phyloP scores from a whole-genome alignment of 1,140 invertebrate genomes.

The Rhagoletis pomonella region DNA sequence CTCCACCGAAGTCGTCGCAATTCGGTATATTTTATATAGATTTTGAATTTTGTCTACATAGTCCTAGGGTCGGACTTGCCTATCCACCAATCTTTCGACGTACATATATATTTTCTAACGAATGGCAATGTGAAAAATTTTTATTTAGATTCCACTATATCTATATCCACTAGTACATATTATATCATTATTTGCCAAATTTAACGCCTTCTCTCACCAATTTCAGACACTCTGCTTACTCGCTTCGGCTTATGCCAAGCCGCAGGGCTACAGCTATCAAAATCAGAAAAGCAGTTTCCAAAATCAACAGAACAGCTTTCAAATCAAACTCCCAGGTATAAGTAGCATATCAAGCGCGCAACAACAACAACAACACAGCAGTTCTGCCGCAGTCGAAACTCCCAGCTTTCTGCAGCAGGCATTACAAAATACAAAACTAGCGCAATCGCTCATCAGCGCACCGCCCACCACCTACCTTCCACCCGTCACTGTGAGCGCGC shows the following conservation, averaged over 20 bases:
- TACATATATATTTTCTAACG: no score
- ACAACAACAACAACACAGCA: slow-evolving; percentile 23
- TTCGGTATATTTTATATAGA: no score
- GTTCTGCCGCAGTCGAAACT: slow-evolving; percentile 55
- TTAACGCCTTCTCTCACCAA: no score
- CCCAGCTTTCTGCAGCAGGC: slow-evolving; percentile 64
- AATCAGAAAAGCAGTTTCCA: slow-evolving; percentile 52
- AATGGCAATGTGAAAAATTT: no score
- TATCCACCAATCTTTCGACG: no score
- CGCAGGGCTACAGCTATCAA: slow-evolving; percentile 71
- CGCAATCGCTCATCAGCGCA: slow-evolving; percentile 58
- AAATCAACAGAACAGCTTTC: slow-evolving; percentile 57
- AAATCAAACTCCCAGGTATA: slow-evolving; percentile 35
- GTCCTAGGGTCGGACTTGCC: no score
- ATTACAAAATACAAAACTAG: slow-evolving; percentile 60
- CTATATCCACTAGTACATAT: no score
- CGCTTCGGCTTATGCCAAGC: slow-evolving; percentile 62
- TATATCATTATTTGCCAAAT: no score
- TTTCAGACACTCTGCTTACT: slow-evolving; percentile 65
- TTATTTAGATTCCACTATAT: no score
- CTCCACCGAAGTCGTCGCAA: no score
- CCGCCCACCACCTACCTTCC: background rate
- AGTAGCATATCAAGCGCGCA: background rate
- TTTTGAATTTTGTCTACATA: no score
- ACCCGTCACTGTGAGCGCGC: background rate